phyloP scores from a whole-genome alignment of 2,888 invertebrate genomes.

The Habrosyne pyritoides region DNA sequence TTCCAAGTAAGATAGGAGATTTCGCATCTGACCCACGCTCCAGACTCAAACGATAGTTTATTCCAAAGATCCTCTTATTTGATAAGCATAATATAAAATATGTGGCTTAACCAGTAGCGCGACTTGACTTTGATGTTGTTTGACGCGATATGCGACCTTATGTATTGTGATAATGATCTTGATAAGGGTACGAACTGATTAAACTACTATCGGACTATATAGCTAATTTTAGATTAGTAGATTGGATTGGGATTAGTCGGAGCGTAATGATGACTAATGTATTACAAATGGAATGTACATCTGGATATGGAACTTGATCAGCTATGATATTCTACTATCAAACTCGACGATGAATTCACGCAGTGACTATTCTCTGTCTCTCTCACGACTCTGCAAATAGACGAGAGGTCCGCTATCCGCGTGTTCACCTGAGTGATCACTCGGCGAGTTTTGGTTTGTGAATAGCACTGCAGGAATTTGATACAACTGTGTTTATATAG shows the following conservation, averaged over 20 bases:
- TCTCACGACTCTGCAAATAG: too few species aligned
- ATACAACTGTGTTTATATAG: too few species aligned
- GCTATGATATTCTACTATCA: too few species aligned
- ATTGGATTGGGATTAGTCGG: background rate
- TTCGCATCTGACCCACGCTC: constrained; percentile 5
- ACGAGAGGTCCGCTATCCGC: too few species aligned
- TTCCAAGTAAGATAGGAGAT: constrained; percentile 5
- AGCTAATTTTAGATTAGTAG: background rate
- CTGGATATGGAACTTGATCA: background rate
- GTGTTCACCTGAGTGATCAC: too few species aligned
- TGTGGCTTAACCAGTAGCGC: constrained; percentile 1
- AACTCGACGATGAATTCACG: too few species aligned
- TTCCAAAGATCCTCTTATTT: constrained; percentile 6
- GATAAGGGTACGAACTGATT: background rate
- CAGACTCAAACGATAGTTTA: constrained; percentile 6
- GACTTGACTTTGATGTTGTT: background rate
- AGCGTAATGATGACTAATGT: background rate
- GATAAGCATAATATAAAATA: constrained; percentile 7
- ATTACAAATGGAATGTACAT: background rate
- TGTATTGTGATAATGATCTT: background rate
- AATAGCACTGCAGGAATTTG: too few species aligned
- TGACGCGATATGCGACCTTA: background rate
- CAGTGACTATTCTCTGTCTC: too few species aligned
- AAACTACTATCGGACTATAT: background rate
- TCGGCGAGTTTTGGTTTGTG: too few species aligned